These are phyloP conservation scores for Gastrophryne carolinensis DNA, from an alignment of 2,797 vertebrate species.

Conservation along the genomic window DNA sequence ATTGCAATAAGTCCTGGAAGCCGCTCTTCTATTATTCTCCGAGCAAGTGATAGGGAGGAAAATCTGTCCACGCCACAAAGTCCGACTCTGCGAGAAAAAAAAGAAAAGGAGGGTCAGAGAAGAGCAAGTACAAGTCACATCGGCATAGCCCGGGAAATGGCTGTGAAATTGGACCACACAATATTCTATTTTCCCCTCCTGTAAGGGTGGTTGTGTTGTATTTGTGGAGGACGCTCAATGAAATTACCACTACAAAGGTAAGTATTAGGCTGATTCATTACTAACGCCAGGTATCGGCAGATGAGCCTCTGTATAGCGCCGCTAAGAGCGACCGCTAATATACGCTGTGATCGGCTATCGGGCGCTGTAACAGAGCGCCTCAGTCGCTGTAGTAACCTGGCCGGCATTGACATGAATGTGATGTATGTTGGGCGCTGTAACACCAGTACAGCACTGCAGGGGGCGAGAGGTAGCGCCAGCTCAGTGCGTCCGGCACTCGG, in stretches of 20 bases:
- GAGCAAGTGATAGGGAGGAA: neutral
- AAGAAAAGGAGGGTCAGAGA: neutral
- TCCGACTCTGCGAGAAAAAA: slow-evolving; percentile 24
- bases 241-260: slow-evolving; percentile 3
- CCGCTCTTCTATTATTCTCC: neutral
- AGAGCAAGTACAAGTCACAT: slow-evolving; percentile 24
- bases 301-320: too few relatives aligned
- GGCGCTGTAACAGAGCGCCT: too few relatives aligned
- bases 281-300: too few relatives aligned
- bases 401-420: too few relatives aligned
- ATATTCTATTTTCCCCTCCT: slow-evolving; percentile 25
- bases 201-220: neutral
- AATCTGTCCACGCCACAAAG: neutral
- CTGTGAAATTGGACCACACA: slow-evolving; percentile 20
- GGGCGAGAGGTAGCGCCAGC: too few relatives aligned
- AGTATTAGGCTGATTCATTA: neutral
- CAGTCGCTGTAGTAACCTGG: too few relatives aligned
- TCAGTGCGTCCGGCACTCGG: too few relatives aligned
- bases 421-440: too few relatives aligned
- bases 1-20: slow-evolving; percentile 1
- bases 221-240: slow-evolving; percentile 11
- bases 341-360: too few relatives aligned
- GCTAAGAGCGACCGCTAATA: too few relatives aligned
- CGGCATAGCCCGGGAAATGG: slow-evolving; percentile 7
- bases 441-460: too few relatives aligned